phyloP scores from a whole-genome alignment of 2,113 vertebrate genomes.

The Mungos mungo region DNA sequence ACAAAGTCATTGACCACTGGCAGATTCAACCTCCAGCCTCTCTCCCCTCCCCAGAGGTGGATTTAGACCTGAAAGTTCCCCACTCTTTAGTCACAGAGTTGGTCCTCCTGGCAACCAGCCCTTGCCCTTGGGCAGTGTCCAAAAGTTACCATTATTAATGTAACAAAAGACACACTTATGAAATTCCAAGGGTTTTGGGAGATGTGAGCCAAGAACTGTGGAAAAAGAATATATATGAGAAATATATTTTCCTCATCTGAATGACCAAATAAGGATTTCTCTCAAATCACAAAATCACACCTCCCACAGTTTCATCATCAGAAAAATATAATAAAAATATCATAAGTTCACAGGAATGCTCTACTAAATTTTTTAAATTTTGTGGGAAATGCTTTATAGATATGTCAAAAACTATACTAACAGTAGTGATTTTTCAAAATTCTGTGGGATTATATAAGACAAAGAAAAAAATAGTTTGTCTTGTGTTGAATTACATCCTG shows the following conservation, averaged over 20 bases:
- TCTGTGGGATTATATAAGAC: neutral
- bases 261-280: neutral
- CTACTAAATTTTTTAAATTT: neutral
- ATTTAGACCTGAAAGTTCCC: neutral
- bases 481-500: neutral
- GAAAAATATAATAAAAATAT: neutral
- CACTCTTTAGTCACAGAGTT: neutral
- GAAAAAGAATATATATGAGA: neutral
- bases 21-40: neutral
- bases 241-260: neutral
- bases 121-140: neutral
- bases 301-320: neutral
- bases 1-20: neutral
- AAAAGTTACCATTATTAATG: neutral
- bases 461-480: neutral
- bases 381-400: neutral
- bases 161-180: neutral
- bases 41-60: neutral
- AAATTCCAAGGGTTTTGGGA: neutral
- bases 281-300: neutral
- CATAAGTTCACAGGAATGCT: neutral
- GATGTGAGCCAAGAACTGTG: neutral
- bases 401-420: neutral
- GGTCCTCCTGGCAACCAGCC: neutral
- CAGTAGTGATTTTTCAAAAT: neutral